Evolutionary conservation across 2,113 vertebrate genomes (phyloP).

Genomic region (Trinectes maculatus): DNA sequence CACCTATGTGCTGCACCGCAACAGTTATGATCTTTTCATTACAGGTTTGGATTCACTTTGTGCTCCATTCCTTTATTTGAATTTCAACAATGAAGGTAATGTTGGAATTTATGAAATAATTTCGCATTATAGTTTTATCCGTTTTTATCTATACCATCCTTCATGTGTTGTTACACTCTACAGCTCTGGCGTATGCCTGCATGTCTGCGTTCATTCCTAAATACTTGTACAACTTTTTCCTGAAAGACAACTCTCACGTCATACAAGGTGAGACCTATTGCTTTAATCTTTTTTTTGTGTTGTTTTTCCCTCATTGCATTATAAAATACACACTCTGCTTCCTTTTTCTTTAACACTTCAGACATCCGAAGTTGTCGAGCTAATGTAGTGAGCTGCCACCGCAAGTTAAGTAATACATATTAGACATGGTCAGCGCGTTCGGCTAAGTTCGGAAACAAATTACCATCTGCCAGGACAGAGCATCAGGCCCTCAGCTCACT

Average conservation of each 20-base stretch:
- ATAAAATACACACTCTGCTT: neutral
- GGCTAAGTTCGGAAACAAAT: constrained; percentile 58
- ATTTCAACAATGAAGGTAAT: constrained; percentile 99
- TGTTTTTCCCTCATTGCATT: neutral
- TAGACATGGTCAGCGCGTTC: constrained; percentile 32
- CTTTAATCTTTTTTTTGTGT: neutral
- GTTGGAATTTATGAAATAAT: too few species aligned
- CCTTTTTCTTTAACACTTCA: neutral
- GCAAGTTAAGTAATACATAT: constrained; percentile 31
- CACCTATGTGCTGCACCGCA: neutral
- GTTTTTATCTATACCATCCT: constrained; percentile 8
- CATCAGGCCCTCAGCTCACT: constrained; percentile 53
- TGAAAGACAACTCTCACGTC: constrained; percentile 99
- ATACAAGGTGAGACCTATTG: constrained; percentile 90
- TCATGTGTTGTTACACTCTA: constrained; percentile 14
- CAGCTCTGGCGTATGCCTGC: constrained; percentile 95
- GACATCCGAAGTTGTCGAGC: neutral
- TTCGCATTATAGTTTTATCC: too few species aligned
- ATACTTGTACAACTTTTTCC: constrained; percentile 98
- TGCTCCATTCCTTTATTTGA: constrained; percentile 96
- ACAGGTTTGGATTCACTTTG: constrained; percentile 97
- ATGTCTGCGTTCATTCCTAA: constrained; percentile 99
- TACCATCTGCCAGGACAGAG: constrained; percentile 33
- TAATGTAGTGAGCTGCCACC: constrained; percentile 18
- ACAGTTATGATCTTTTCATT: constrained; percentile 19